These are phyloP conservation scores for Dascyllus trimaculatus DNA, from an alignment of 2,113 vertebrate species.

Conservation along the genomic window DNA sequence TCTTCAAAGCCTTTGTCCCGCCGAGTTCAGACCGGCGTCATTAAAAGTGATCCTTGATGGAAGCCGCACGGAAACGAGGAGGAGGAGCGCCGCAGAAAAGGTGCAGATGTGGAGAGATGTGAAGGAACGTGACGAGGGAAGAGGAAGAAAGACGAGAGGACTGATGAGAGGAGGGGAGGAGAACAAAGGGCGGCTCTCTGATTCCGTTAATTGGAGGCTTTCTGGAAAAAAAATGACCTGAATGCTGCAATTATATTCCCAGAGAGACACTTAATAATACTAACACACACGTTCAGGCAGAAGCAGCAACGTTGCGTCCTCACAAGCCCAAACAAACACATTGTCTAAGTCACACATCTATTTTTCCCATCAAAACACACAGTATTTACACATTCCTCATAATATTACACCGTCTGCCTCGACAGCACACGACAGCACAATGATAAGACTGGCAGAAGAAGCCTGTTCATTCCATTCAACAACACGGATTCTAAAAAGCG, in stretches of 20 bases:
- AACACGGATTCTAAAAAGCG: background rate
- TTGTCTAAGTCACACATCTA: too few relatives aligned
- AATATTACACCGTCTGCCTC: background rate
- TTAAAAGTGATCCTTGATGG: constrained; percentile 53
- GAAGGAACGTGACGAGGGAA: constrained; percentile 6
- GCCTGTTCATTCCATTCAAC: background rate
- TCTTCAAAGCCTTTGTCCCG: constrained; percentile 44
- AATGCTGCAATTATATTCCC: constrained; percentile 60
- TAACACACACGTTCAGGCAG: constrained; percentile 29
- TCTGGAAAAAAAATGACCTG: constrained; percentile 72
- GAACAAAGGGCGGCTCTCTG: constrained; percentile 43
- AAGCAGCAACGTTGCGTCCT: background rate
- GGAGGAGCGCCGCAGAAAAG: constrained; percentile 1
- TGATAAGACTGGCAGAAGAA: background rate
- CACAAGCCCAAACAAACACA: constrained; percentile 12
- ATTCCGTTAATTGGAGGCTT: constrained; percentile 72
- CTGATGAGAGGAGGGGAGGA: background rate
- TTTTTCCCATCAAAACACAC: too few relatives aligned
- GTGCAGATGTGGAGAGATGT: background rate
- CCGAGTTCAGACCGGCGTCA: constrained; percentile 39
- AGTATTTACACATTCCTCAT: background rate
- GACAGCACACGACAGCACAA: too few relatives aligned
- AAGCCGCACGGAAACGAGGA: constrained; percentile 19
- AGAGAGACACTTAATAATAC: constrained; percentile 7
- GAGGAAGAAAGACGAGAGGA: background rate